Evolutionary conservation across 1,140 invertebrate species (phyloP).

Genomic region (Drosophila navojoa): DNA sequence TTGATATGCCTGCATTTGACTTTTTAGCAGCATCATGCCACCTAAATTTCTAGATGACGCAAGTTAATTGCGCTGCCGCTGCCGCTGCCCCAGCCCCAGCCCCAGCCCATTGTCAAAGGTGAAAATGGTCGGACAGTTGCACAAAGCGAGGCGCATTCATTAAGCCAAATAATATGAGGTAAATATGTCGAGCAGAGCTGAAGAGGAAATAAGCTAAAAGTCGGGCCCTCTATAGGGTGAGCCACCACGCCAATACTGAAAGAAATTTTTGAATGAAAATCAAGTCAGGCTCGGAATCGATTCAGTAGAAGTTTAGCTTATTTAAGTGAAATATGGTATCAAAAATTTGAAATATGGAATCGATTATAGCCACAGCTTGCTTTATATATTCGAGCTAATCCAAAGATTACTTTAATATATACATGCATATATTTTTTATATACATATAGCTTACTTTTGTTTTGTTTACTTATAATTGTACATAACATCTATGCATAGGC

Average conservation of each 20-base stretch:
- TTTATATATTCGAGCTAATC: no score
- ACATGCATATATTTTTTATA: no score
- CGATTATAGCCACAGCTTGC: no score
- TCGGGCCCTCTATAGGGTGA: background rate
- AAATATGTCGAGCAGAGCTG: conserved; percentile 60
- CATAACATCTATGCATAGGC: no score
- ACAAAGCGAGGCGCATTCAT: conserved; percentile 62
- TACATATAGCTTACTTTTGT: no score
- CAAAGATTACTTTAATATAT: no score
- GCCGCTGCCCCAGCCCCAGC: background rate
- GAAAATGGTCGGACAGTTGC: conserved; percentile 56
- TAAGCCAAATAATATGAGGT: conserved; percentile 74
- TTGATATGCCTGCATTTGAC: background rate
- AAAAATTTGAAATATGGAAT: no score
- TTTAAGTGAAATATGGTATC: no score
- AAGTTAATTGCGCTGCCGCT: conserved; percentile 64
- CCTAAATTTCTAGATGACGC: conserved; percentile 80
- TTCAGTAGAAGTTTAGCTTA: no score
- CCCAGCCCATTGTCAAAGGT: conserved; percentile 70
- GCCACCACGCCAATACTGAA: background rate
- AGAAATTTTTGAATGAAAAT: background rate
- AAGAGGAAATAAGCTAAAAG: conserved; percentile 9
- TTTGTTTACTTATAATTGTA: no score
- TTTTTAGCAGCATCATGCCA: conserved; percentile 76
- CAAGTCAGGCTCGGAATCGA: no score